Conservation (phyloP, 2,797 vertebrate genomes). For the Epinephelus awoara region DNA sequence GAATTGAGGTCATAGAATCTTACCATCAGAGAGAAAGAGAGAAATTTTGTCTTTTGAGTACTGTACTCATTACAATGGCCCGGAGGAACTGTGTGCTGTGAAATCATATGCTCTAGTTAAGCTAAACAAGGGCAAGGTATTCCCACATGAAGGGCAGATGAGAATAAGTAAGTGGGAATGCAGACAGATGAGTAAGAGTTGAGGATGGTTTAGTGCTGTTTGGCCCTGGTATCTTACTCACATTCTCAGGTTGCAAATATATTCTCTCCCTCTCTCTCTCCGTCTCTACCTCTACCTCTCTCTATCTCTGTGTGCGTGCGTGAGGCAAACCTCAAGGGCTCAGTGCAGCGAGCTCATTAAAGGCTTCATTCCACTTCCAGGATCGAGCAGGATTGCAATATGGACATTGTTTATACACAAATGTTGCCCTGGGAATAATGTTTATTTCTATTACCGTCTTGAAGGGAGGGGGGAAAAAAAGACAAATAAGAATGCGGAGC, state of each 20-base stretch:
- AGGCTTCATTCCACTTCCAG: constrained; percentile 84
- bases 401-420: constrained; percentile 87
- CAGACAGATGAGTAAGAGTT: constrained; percentile 70
- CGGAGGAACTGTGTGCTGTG: constrained; percentile 78
- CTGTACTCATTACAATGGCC: constrained; percentile 81
- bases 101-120: constrained; percentile 85
- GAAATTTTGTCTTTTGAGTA: constrained; percentile 79
- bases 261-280: constrained; percentile 19
- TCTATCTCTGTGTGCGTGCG: constrained; percentile 46
- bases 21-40: constrained; percentile 65
- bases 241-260: constrained; percentile 73
- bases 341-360: constrained; percentile 85
- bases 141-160: constrained; percentile 80
- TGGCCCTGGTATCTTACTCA: constrained; percentile 68
- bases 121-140: constrained; percentile 84
- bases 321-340: constrained; percentile 81
- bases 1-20: constrained; percentile 77
- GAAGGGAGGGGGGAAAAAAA: constrained; percentile 33
- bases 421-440: constrained; percentile 84
- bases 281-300: constrained; percentile 42
- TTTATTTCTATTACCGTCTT: constrained; percentile 82
- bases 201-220: constrained; percentile 67
- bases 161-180: constrained; percentile 77
- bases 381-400: constrained; percentile 79
- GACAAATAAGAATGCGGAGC: constrained; percentile 47